Percentiles rank a stretch among this genome's conserved stretches.
These are phyloP conservation scores for Anodontia alba DNA, from an alignment of 2,888 invertebrate genomes.

Conservation along the genomic window DNA sequence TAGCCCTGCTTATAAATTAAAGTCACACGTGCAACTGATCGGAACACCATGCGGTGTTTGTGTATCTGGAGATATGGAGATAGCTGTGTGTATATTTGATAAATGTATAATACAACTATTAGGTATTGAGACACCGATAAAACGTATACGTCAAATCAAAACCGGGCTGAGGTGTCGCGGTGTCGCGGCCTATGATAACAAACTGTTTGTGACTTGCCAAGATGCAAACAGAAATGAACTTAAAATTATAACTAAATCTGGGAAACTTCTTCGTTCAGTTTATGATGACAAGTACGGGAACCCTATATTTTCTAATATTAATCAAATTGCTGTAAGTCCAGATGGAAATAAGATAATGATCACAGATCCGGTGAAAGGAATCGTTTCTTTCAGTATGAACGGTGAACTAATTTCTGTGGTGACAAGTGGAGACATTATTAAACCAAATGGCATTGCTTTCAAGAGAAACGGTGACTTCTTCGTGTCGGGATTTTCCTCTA, in stretches of 20 bases:
- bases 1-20: background rate
- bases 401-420: background rate
- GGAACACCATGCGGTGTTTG: slow-evolving; percentile 9
- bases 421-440: slow-evolving; percentile 3
- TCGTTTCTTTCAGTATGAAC: slow-evolving; percentile 10
- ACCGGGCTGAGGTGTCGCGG: background rate
- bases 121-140: background rate
- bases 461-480: background rate
- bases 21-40: background rate
- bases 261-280: background rate
- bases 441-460: slow-evolving; percentile 1
- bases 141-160: slow-evolving; percentile 9
- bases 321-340: slow-evolving; percentile 1
- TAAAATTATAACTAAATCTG: background rate
- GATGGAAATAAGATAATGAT: background rate
- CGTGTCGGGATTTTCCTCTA: background rate
- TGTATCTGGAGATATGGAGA: slow-evolving; percentile 4
- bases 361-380: slow-evolving; percentile 18
- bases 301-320: slow-evolving; percentile 7
- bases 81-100: slow-evolving; percentile 2
- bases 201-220: slow-evolving; percentile 3
- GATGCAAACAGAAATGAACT: slow-evolving; percentile 1
- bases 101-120: background rate
- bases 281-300: slow-evolving; percentile 1
- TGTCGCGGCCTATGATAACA: background rate